Percentiles rank a stretch among this genome's conserved stretches.
phyloP scores from a whole-genome alignment of 2,888 invertebrate genomes.

The Aelia acuminata region DNA sequence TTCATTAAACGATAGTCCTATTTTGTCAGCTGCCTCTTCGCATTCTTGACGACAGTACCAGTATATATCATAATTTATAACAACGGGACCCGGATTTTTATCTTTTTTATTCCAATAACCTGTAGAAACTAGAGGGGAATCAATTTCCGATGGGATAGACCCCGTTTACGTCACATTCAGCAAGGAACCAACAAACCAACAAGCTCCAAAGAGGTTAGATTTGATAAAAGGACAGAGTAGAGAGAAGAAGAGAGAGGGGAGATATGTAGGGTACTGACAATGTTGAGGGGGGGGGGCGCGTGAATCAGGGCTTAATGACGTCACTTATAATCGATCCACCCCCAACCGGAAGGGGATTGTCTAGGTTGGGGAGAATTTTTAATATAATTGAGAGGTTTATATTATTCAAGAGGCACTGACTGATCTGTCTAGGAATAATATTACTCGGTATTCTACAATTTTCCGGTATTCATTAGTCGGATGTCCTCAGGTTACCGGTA shows the following conservation, averaged over 20 bases:
- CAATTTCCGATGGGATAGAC: too few relatives aligned
- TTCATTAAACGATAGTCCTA: too few relatives aligned
- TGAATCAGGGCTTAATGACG: conserved; percentile 43
- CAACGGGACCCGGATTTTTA: too few relatives aligned
- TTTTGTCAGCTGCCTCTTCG: too few relatives aligned
- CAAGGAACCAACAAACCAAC: too few relatives aligned
- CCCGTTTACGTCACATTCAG: too few relatives aligned
- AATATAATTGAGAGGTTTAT: not conserved
- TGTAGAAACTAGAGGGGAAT: too few relatives aligned
- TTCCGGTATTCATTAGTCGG: conserved; percentile 36
- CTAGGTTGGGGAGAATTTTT: conserved; percentile 22
- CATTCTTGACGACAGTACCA: too few relatives aligned
- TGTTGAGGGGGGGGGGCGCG: not conserved
- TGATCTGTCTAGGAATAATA: not conserved
- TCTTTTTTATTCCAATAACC: too few relatives aligned
- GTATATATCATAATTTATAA: too few relatives aligned
- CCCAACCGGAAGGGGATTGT: conserved; percentile 37
- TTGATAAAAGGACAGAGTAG: not conserved
- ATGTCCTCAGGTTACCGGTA: not conserved
- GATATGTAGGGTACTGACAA: not conserved
- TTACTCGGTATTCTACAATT: too few relatives aligned
- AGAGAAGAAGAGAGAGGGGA: too few relatives aligned
- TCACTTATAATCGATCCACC: conserved; percentile 33
- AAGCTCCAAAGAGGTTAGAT: not conserved
- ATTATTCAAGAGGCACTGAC: conserved; percentile 26